phyloP scores from a whole-genome alignment of 2,888 invertebrate species.

The Cantharis lateralis region DNA sequence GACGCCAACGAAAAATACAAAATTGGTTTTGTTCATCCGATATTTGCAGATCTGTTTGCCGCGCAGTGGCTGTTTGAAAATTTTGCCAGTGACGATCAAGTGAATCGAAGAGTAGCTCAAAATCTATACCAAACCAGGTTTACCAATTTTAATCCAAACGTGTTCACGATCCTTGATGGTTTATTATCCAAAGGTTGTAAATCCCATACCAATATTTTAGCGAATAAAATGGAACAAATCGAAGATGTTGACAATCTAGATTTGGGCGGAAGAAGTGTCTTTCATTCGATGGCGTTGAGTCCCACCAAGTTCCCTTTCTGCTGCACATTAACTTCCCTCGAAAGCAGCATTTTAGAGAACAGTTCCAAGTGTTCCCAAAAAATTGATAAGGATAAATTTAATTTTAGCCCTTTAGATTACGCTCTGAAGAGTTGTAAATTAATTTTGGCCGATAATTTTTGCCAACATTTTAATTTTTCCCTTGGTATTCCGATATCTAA shows the following conservation, averaged over 20 bases:
- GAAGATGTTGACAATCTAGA: not conserved
- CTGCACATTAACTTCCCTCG: not conserved
- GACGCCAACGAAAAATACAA: not conserved
- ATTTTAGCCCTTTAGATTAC: not conserved
- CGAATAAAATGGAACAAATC: not conserved
- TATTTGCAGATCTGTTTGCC: not conserved
- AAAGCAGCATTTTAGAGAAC: not conserved
- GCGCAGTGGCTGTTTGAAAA: not conserved
- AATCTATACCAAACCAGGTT: not conserved
- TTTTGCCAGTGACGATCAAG: not conserved
- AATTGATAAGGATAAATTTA: not conserved
- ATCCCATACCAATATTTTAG: not conserved
- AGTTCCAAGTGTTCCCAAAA: not conserved
- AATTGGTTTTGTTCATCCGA: not conserved
- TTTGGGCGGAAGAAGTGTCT: not conserved
- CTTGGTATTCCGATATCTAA: not conserved
- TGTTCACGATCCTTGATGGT: not conserved
- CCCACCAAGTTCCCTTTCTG: not conserved
- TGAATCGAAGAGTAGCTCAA: not conserved
- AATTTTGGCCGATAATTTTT: constrained; percentile 1
- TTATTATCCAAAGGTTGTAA: not conserved
- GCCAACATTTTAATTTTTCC: not conserved
- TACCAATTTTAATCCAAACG: not conserved
- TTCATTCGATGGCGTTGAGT: not conserved
- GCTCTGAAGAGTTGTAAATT: not conserved